A percentile compares a stretch with the other conserved stretches of the same genome.
phyloP scores from a whole-genome alignment of 1,140 invertebrate genomes.

The Panulirus ornatus region DNA sequence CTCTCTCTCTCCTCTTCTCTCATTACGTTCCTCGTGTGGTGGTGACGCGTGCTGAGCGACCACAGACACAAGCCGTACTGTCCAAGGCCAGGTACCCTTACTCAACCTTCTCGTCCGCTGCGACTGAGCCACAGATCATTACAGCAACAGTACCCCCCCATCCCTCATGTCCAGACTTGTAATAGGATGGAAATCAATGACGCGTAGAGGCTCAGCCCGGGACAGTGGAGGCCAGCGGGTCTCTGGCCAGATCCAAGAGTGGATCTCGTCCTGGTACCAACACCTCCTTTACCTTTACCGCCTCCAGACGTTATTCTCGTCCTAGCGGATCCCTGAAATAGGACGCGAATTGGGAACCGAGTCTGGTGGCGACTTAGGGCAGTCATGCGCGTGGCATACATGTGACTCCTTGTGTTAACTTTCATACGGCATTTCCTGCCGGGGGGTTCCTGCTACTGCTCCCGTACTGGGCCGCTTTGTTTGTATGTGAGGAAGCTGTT shows the following conservation, averaged over 20 bases:
- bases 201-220: neutral
- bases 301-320: neutral
- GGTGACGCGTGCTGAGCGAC: no score
- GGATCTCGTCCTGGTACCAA: neutral
- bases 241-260: neutral
- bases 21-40: no score
- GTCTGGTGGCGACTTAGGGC: neutral
- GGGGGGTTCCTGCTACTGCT: neutral
- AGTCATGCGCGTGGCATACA: neutral
- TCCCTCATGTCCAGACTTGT: neutral
- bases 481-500: neutral
- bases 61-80: no score
- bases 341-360: neutral
- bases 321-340: neutral
- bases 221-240: neutral
- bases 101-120: neutral
- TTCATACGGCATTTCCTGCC: conserved; percentile 38
- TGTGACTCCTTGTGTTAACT: neutral
- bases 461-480: neutral
- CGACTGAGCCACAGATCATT: no score
- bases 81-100: neutral
- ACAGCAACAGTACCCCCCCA: no score
- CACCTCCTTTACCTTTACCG: neutral
- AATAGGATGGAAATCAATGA: neutral
- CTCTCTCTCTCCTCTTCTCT: conserved; percentile 14